phyloP scores from a whole-genome alignment of 2,888 invertebrate genomes.

The Apoderus coryli region DNA sequence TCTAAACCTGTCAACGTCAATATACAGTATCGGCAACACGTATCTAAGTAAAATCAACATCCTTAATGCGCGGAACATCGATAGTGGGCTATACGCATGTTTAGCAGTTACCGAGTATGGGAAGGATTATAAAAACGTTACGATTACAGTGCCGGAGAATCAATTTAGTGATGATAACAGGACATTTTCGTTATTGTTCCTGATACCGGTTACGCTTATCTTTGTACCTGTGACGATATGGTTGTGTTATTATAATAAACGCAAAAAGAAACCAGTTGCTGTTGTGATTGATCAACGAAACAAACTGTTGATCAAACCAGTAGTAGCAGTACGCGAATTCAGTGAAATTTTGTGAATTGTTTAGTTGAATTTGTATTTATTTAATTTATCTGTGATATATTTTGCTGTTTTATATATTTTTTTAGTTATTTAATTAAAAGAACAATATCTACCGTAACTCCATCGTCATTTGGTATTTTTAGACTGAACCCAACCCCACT shows the following conservation, averaged over 20 bases:
- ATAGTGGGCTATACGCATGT: constrained; percentile 29
- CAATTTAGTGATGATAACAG: constrained; percentile 16
- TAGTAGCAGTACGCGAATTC: no score
- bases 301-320: no score
- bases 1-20: constrained; percentile 19
- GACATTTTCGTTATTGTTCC: constrained; percentile 25
- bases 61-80: constrained; percentile 24
- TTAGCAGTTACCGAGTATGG: constrained; percentile 27
- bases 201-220: constrained; percentile 26
- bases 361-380: no score
- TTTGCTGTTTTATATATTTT: no score
- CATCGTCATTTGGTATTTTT: no score
- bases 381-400: no score
- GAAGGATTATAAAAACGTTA: constrained; percentile 24
- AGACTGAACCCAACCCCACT: no score
- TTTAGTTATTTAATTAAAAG: no score
- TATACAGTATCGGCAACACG: constrained; percentile 22
- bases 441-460: no score
- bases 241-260: constrained; percentile 27
- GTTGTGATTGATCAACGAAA: not conserved
- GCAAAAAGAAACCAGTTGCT: constrained; percentile 14
- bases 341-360: no score
- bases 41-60: constrained; percentile 29
- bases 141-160: constrained; percentile 21
- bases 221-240: constrained; percentile 26